Base-by-base conservation (phyloP, 1,140 invertebrate genomes). In the Meloidogyne exigua region DNA sequence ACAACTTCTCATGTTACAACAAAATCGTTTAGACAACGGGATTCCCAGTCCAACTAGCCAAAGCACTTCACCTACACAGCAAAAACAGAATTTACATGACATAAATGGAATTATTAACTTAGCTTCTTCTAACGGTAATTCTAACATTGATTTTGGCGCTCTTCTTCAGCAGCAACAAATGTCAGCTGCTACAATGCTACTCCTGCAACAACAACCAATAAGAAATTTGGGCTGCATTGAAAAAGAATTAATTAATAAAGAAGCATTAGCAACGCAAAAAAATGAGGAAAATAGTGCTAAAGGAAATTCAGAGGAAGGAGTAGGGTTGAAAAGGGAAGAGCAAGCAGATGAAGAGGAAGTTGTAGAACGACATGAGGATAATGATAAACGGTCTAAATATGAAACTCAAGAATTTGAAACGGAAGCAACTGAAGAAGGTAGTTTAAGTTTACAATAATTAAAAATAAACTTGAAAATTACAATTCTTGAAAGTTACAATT, bases 361-460 rank as follows among this genome's bases (percentile, higher is more conserved):
- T 57, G 49, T 57, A 9, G 49, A 12, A 9, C 49, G n/a, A n/a
- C 4, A 15, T n/a, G 18, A n/a, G 18, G 49, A 57, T n/a, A n/a
- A n/a, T 1, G n/a, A 57, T n/a, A 57, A n/a, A 9, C 18, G 49
- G n/a, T n/a, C 7, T 5, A n/a, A 57, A 4, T 49, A 49, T 49
- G 44, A 18, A 3, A 49, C 15, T 5, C 18, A 9, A 57, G 49
- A 57, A n/a, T n/a, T 57, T 5, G 49, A 57, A 57, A 57, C 49
- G 49, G 49, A 57, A 57, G 49, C 49, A 57, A 57, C 49, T 57
- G 49, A 57, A 57, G 49, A 57, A 57, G 49, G 49, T 57, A 57
- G 21, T 57, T 57, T n/a, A n/a, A n/a, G n/a, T n/a, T 49, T 49
- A 18, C 44, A 18, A 49, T n/a, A 49, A 49, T 2, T 49, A 49